Evolutionary conservation across 2,888 invertebrate genomes (phyloP), one percentile per base, ranked within the genome.

Genomic region (Euphydryas editha): DNA sequence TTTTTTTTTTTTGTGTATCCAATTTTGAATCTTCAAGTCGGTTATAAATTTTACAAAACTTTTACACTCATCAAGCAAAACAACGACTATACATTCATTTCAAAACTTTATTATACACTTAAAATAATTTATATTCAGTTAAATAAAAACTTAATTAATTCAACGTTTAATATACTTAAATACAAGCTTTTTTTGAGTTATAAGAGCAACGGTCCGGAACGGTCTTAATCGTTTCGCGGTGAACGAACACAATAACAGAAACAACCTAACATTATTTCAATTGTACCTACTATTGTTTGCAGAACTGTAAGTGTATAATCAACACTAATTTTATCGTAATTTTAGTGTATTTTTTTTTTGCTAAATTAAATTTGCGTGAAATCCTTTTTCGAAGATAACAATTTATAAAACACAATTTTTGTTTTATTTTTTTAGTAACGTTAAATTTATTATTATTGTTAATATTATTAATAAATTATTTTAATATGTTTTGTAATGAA

Each of bases 211-310:
- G 60, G 60, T 59, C 59, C 60, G 60, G 18, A 59, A 49, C 65
- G 46, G 56, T 56, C 56, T 47, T 51, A 60, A 65, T 55, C 44
- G 60, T 65, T 20, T 56, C 60, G 61, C 65, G 60, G 65, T 51
- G 61, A 65, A 65, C 49, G 61, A 60, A 57, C 61, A 65, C 46
- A 47, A 47, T 59, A 58, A 30, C 54, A 30, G 36, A 54, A 54
- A 54, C 21, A 54, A 36, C 59, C 62, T 62, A 68, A 62, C 59
- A 62, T 62, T 68, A 56, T 61, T 62, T 56, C 61, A 59, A 62
- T 61, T 65, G 20, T 42, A 37, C n/a, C n/a, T n/a, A n/a, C 44
- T 56, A 61, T 66, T 68, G 55, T 65, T 58, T 59, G 49, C 49
- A 54, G 44, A 54, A 44, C 30, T 44, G 13, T n/a, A 58, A 20